phyloP scores from a whole-genome alignment of 2,113 vertebrate species.

The Reinhardtius hippoglossoides region DNA sequence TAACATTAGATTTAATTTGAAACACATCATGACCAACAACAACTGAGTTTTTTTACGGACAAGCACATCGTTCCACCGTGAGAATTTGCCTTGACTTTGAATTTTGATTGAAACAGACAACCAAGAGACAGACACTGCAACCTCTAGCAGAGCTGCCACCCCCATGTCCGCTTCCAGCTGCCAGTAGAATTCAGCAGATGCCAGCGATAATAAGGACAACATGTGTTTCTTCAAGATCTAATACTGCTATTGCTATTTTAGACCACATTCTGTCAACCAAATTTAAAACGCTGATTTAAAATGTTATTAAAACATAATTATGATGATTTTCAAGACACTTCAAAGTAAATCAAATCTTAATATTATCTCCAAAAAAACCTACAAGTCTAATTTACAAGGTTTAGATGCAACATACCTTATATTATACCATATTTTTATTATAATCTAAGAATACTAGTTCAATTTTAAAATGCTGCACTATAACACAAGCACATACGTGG shows the following conservation, averaged over 20 bases:
- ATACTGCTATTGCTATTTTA: slow-evolving; percentile 46
- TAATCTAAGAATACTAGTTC: no score
- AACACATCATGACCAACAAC: not conserved
- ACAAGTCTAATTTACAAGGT: no score
- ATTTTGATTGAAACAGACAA: slow-evolving; percentile 62
- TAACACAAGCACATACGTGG: no score
- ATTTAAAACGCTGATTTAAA: not conserved
- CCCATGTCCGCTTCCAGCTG: slow-evolving; percentile 66
- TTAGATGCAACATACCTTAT: no score
- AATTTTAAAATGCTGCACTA: no score
- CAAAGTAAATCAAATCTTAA: not conserved
- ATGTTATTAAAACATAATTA: not conserved
- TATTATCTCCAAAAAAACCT: not conserved
- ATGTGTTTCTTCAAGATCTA: slow-evolving; percentile 50
- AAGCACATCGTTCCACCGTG: slow-evolving; percentile 17
- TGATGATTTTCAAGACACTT: not conserved
- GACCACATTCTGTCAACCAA: slow-evolving; percentile 10
- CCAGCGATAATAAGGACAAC: slow-evolving; percentile 70
- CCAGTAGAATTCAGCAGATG: slow-evolving; percentile 65
- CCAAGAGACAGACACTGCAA: slow-evolving; percentile 57
- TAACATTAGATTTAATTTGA: slow-evolving; percentile 14
- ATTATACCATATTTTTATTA: no score
- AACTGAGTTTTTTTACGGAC: slow-evolving; percentile 7
- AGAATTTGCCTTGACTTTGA: slow-evolving; percentile 31
- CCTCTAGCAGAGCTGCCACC: slow-evolving; percentile 57